A percentile compares a stretch with the other conserved stretches of the same genome.
Conservation (phyloP, 2,888 invertebrate species). For the Drosophila atripex region DNA sequence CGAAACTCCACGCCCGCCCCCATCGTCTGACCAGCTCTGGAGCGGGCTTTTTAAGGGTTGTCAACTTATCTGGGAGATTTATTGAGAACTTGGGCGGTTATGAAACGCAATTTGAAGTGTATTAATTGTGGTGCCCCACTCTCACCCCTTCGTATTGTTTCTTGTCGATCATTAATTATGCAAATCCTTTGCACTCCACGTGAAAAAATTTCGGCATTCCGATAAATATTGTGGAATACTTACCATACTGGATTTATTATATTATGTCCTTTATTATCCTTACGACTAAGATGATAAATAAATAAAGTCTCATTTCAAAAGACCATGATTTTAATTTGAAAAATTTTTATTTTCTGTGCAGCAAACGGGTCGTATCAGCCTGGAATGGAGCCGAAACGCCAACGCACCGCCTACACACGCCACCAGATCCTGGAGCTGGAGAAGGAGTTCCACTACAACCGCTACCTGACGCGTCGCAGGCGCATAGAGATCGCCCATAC, state of each 20-base stretch:
- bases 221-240: too few relatives aligned
- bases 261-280: too few relatives aligned
- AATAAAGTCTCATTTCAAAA: not conserved
- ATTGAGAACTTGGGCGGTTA: conserved; percentile 63
- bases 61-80: conserved; percentile 77
- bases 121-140: conserved; percentile 71
- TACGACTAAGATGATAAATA: too few relatives aligned
- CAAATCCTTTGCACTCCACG: conserved; percentile 22
- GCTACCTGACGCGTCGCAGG: conserved; percentile 96
- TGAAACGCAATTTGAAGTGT: conserved; percentile 73
- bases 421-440: conserved; percentile 99
- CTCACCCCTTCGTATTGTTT: conserved; percentile 25
- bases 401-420: conserved; percentile 98
- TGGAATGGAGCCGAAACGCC: conserved; percentile 97
- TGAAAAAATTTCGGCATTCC: not conserved
- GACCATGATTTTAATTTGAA: not conserved
- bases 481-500: conserved; percentile 99
- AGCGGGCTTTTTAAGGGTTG: conserved; percentile 62
- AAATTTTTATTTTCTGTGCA: conserved; percentile 84
- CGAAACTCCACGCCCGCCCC: not conserved
- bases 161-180: conserved; percentile 46
- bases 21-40: conserved; percentile 40
- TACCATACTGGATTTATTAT: too few relatives aligned
- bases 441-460: conserved; percentile 99
- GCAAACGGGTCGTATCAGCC: conserved; percentile 95